Evolutionary conservation across 2,888 invertebrate species (phyloP), one percentile per base, ranked within the genome.

Genomic region (Auanema freiburgensis): DNA sequence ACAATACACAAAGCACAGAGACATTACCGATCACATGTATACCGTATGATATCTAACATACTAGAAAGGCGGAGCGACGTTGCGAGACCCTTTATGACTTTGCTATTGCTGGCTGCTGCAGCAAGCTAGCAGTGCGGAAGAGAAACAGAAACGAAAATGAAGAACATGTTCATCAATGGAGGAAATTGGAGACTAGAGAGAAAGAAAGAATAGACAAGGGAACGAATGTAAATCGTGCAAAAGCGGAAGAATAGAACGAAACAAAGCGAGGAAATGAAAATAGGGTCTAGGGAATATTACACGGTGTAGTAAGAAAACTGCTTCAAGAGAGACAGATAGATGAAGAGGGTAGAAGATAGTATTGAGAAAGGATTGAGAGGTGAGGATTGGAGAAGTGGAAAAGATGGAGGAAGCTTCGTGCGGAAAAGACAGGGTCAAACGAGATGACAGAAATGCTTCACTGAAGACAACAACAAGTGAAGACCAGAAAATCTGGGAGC

Each of bases 371-470:
- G 44, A 42, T 44, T 50, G 57, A 56, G 55, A 56, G 58, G 33
- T 3, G 33, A 33, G 8, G 3, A 33, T 33, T 33, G 33, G 33
- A 33, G 33, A 18, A 44, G 42, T 50, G 51, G 56, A 56, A 62
- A 52, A 51, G 49, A 50, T 43, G 42, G 46, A 61, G 52, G 16
- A 33, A 40, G 16, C 14, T 16, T 16, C 14, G 52, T 52, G 51
- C 25, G 52, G 50, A 57, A 62, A 56, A 21, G 62, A 58, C 57
- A 63, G 58, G 63, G 63, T 63, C 63, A 63, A 51, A 25, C 41
- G 46, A 49, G 54, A 33, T 33, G 33, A 33, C 33, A 33, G 8
- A 33, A 33, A 8, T 5, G 33, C 33, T 33, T 33, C 33, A 8
- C 8, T 8, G 33, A 33, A 33, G 33, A 33, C 33, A 33, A 33